Evolutionary conservation across 2,797 vertebrate species (phyloP).

Genomic region (Cynodonichthys magdalenae): DNA sequence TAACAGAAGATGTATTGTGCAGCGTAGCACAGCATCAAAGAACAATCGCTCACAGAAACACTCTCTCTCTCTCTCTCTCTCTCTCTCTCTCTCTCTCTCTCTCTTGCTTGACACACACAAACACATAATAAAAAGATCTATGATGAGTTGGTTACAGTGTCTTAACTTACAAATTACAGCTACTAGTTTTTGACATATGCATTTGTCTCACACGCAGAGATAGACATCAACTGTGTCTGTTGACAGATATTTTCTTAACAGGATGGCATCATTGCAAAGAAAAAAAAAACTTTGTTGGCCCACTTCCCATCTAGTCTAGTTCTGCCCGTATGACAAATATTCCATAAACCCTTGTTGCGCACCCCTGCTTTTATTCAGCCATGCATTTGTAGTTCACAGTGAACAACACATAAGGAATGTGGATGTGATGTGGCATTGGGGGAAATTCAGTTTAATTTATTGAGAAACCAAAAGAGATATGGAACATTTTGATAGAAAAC

Average conservation of each 20-base stretch:
- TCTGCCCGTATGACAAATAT: slow-evolving; percentile 51
- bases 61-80: no score
- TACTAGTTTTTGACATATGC: slow-evolving; percentile 57
- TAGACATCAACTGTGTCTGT: slow-evolving; percentile 39
- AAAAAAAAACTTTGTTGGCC: slow-evolving; percentile 68
- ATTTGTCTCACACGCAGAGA: slow-evolving; percentile 29
- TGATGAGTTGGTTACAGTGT: slow-evolving; percentile 57
- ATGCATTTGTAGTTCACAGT: slow-evolving; percentile 21
- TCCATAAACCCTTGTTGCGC: slow-evolving; percentile 53
- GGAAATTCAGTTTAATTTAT: slow-evolving; percentile 18
- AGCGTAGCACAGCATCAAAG: slow-evolving; percentile 62
- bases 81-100: neutral
- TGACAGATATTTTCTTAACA: slow-evolving; percentile 70
- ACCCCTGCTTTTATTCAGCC: slow-evolving; percentile 47
- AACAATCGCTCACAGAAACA: slow-evolving; percentile 56
- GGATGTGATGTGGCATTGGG: neutral
- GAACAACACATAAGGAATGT: slow-evolving; percentile 1
- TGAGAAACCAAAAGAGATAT: slow-evolving; percentile 28
- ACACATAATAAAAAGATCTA: slow-evolving; percentile 63
- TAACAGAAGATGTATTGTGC: slow-evolving; percentile 69
- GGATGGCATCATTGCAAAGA: slow-evolving; percentile 73
- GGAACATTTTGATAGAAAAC: slow-evolving; percentile 38
- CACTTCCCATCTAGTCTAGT: slow-evolving; percentile 35
- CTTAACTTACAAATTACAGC: slow-evolving; percentile 64
- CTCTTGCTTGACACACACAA: slow-evolving; percentile 8